Conservation (phyloP, 2,797 vertebrate genomes). For the Furcifer pardalis region DNA sequence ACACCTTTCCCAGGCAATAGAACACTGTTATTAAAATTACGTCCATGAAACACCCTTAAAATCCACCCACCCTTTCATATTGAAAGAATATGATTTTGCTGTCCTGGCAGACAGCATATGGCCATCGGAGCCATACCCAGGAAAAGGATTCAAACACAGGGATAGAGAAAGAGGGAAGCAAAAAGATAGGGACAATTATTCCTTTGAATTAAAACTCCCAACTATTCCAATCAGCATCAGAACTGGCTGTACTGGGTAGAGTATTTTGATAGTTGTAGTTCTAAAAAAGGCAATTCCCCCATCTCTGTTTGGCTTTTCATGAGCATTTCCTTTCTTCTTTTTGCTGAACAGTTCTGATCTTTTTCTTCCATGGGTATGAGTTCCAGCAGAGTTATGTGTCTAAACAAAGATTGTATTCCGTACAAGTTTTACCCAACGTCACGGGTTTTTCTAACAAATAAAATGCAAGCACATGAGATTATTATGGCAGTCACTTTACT, state of each 20-base stretch:
- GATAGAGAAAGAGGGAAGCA: not conserved
- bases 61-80: constrained; percentile 33
- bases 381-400: too few relatives aligned
- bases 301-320: not conserved
- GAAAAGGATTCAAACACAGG: not conserved
- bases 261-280: too few relatives aligned
- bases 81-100: constrained; percentile 45
- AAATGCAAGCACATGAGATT: too few relatives aligned
- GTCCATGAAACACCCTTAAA: constrained; percentile 30
- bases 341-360: not conserved
- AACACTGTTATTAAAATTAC: constrained; percentile 57
- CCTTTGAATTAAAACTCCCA: too few relatives aligned
- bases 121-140: constrained; percentile 30
- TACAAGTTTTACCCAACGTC: too few relatives aligned
- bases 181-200: not conserved
- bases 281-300: too few relatives aligned
- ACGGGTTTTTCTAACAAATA: too few relatives aligned
- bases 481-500: too few relatives aligned
- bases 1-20: constrained; percentile 66
- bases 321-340: not conserved
- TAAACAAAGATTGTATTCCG: too few relatives aligned
- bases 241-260: too few relatives aligned
- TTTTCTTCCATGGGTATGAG: not conserved
- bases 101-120: constrained; percentile 21
- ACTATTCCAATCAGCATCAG: too few relatives aligned